Evolutionary conservation across 2,888 invertebrate species (phyloP), one percentile per base, ranked within the genome.

Genomic region (Ferdinandea cuprea): DNA sequence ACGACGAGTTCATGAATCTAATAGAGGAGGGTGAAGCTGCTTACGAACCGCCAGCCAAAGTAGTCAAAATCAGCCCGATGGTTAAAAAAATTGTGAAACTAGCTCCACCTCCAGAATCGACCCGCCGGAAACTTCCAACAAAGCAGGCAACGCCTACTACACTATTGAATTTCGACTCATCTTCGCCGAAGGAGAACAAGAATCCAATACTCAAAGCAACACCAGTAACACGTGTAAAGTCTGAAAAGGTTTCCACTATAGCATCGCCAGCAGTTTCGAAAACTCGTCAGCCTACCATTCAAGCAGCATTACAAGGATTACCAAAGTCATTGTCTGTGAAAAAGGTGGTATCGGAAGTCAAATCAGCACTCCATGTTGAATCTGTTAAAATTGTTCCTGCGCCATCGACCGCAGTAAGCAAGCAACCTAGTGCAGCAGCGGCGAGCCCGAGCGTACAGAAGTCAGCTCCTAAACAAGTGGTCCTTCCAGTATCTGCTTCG

Each of bases 231-330:
- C 15, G 17, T 7, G 11, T 37, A 1, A 50, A 66, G 15, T 5
- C 1, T 0, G 59, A 52, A 7, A 30, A 37, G 17, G 0, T 19
- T 3, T 11, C 9, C 13, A 1, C 9, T 15, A 9, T 25, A 25
- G 25, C n/a, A 0, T 32, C 15, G 15, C 17, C 37, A 37, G 32
- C 37, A 37, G 32, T 8, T 9, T 40, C 46, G 0, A 74, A 73
- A 42, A 77, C 74, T 32, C 71, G 74, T 44, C 61, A 79, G 46
- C 80, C 79, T 28, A 85, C 69, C n/a, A 80, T 80, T 15, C 76
- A 85, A 25, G 59, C 30, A 3, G 63, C 76, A 3, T 35, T 77
- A n/a, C 65, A 73, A 37, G 68, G 44, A 0, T 15, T 77, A 13
- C 42, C 76, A 7, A 72, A 58, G 28, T 63, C 72, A 3, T 19